These are phyloP conservation scores for Pagrus major DNA, from an alignment of 2,113 vertebrate species.

Conservation along the genomic window DNA sequence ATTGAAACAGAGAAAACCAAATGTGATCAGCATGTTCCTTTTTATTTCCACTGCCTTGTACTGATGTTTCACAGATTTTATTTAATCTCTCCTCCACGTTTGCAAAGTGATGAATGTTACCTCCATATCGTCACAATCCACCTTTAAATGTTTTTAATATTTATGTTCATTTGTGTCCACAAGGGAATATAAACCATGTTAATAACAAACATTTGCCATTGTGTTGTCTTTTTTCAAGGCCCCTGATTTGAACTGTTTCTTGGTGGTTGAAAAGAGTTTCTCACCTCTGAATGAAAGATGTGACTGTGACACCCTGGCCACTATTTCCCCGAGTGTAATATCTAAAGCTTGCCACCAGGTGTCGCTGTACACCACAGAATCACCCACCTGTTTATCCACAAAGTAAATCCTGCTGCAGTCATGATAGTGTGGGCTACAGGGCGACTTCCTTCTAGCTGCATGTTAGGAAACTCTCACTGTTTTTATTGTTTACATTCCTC, in stretches of 20 bases:
- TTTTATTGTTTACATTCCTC: too few relatives aligned
- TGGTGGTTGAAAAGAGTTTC: too few relatives aligned
- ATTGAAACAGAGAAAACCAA: background rate
- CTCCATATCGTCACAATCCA: conserved; percentile 22
- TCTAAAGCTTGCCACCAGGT: background rate
- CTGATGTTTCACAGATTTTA: conserved; percentile 4
- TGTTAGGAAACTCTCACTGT: too few relatives aligned
- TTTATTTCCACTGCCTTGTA: background rate
- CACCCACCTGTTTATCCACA: background rate
- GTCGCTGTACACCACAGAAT: conserved; percentile 26
- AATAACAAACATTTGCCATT: background rate
- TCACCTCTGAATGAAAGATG: too few relatives aligned
- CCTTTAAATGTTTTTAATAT: conserved; percentile 47
- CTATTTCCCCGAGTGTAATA: background rate
- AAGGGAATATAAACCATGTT: conserved; percentile 24
- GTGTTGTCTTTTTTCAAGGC: background rate
- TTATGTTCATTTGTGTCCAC: conserved; percentile 49
- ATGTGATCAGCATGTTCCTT: conserved; percentile 25
- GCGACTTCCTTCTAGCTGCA: too few relatives aligned
- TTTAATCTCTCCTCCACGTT: too few relatives aligned
- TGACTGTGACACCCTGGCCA: too few relatives aligned
- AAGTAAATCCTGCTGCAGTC: too few relatives aligned
- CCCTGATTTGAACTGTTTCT: background rate
- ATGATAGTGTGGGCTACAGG: too few relatives aligned
- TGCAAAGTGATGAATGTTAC: too few relatives aligned